Base-by-base conservation (phyloP, 2,888 invertebrate genomes). In the Synergus umbraculus region DNA sequence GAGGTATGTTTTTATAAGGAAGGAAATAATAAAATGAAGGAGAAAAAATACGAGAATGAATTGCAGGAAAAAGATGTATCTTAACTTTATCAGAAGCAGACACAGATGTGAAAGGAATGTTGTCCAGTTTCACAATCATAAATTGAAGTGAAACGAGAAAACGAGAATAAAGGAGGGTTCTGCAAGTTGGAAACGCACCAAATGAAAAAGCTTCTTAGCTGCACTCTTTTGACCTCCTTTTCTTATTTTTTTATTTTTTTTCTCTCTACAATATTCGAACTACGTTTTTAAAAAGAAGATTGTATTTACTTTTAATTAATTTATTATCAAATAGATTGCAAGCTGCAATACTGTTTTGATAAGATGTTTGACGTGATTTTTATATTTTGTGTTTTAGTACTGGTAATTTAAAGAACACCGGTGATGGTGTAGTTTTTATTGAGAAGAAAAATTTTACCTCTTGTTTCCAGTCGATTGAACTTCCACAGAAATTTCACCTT, bases 151-250 rank as follows among this genome's bases (percentile, higher is more conserved):
- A 76, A 15, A 78, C 12, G 64, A 13, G 67, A 43, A 76, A 15
- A 78, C 12, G 64, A 13, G 67, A 43, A 29, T 65, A 46, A 77
- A 64, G 13, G 54, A 63, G 67, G 60, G 46, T 81, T 76, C 76
- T 79, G 79, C 64, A 64, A 83, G 81, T 87, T 87, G 88, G 87
- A 87, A 86, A 83, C 82, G 76, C 84, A 87, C 87, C 87, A 87
- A 87, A 86, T 84, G 84, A 84, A 84, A 87, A 83, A 86, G 84
- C 85, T 86, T 84, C 85, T 86, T 82, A 80, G 80, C 82, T 79
- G 54, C 67, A 76, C 29, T 41, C 78, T 69, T 44, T 46, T 13
- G 18, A 22, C 65, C 66, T 46, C 41, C 13, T 69, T 49, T 8
- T 29, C 15, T n/a, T n/a, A 4, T 15, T 29, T 49, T 46, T 29